A percentile compares a stretch with the other conserved stretches of the same genome.
phyloP scores from a whole-genome alignment of 2,888 invertebrate genomes.

The Eretmocerus hayati region DNA sequence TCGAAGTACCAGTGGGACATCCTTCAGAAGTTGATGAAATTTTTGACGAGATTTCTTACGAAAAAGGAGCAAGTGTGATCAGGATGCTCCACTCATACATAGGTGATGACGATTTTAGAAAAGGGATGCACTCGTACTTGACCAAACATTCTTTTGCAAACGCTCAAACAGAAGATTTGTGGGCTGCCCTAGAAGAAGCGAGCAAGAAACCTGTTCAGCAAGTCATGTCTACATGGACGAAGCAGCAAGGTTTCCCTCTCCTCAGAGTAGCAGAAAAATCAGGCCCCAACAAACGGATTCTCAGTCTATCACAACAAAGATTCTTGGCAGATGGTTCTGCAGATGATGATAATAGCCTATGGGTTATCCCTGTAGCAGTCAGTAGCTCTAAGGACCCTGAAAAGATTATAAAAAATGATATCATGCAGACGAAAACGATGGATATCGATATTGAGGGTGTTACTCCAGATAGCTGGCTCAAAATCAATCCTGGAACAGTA shows the following conservation, averaged over 20 bases:
- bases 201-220: conserved; percentile 82
- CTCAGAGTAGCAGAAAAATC: conserved; percentile 53
- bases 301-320: conserved; percentile 74
- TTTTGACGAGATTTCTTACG: conserved; percentile 94
- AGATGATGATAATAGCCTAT: conserved; percentile 58
- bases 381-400: conserved; percentile 66
- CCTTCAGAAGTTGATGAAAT: conserved; percentile 95
- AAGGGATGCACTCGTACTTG: conserved; percentile 86
- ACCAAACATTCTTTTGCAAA: conserved; percentile 79
- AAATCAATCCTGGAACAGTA: conserved; percentile 79
- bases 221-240: conserved; percentile 96
- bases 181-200: conserved; percentile 81
- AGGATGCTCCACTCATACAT: conserved; percentile 91
- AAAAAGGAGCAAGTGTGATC: conserved; percentile 90
- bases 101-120: conserved; percentile 85
- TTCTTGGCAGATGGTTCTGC: conserved; percentile 77
- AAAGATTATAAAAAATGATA: conserved; percentile 49
- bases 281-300: conserved; percentile 52
- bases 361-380: conserved; percentile 86
- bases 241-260: conserved; percentile 90
- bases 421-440: conserved; percentile 60
- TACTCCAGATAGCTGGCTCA: conserved; percentile 72
- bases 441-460: conserved; percentile 68
- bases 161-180: conserved; percentile 87
- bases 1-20: conserved; percentile 90